phyloP scores from a whole-genome alignment of 2,113 vertebrate genomes.

The Heloderma charlesbogerti region DNA sequence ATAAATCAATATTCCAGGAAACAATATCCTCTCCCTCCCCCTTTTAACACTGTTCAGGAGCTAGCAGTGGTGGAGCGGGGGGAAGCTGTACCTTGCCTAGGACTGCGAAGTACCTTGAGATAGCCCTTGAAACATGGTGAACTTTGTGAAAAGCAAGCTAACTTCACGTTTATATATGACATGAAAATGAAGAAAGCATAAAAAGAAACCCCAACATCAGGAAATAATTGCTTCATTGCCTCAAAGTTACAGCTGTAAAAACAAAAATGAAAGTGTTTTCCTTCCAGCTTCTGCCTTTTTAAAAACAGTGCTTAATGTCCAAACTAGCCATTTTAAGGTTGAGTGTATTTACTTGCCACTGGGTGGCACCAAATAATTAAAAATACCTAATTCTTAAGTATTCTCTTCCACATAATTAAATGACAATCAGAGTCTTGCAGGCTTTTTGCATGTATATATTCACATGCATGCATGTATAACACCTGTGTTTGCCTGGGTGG shows the following conservation, averaged over 20 bases:
- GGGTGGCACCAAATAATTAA: conserved; percentile 67
- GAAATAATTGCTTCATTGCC: conserved; percentile 23
- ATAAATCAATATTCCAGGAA: too few species aligned
- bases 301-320: background rate
- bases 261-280: background rate
- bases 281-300: background rate
- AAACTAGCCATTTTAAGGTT: background rate
- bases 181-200: background rate
- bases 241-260: conserved; percentile 24
- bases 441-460: background rate
- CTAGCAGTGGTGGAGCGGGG: too few species aligned
- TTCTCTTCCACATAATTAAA: background rate
- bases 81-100: too few species aligned
- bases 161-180: background rate
- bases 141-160: background rate
- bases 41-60: too few species aligned
- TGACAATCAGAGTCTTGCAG: rapidly evolving
- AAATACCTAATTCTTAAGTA: background rate
- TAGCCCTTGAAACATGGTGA: background rate
- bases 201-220: background rate
- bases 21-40: too few species aligned
- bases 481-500: background rate
- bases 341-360: conserved; percentile 31
- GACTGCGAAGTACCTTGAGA: too few species aligned
- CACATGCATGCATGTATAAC: background rate